Evolutionary conservation across 2,888 invertebrate species (phyloP).

Genomic region (Nineta flava): DNA sequence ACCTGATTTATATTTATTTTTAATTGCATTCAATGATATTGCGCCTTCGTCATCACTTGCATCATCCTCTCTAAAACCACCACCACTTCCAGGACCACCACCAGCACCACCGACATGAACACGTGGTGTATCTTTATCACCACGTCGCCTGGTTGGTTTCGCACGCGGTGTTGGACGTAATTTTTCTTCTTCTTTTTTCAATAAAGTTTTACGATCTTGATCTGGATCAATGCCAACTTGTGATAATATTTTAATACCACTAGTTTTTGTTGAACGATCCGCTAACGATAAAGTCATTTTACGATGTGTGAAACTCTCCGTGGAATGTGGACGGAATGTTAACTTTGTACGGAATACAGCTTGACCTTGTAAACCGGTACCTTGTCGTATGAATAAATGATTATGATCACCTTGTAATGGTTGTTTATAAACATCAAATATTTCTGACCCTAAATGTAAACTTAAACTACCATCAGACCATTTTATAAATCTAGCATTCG

Average conservation of each 20-base stretch:
- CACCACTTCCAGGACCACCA: slow-evolving; percentile 26
- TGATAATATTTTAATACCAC: slow-evolving; percentile 89
- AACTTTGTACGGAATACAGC: slow-evolving; percentile 93
- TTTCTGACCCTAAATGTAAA: slow-evolving; percentile 89
- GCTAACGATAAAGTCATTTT: slow-evolving; percentile 98
- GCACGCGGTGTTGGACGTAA: slow-evolving; percentile 72
- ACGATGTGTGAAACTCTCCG: slow-evolving; percentile 95
- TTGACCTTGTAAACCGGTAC: slow-evolving; percentile 94
- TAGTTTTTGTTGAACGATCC: slow-evolving; percentile 83
- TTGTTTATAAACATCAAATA: slow-evolving; percentile 94
- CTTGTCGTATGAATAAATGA: slow-evolving; percentile 94
- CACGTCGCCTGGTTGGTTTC: slow-evolving; percentile 32
- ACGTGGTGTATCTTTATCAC: slow-evolving; percentile 21
- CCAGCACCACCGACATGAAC: slow-evolving; percentile 26
- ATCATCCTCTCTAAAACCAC: slow-evolving; percentile 50
- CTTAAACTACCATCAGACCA: slow-evolving; percentile 99
- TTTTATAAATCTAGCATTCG: slow-evolving; percentile 85
- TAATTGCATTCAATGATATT: slow-evolving; percentile 85
- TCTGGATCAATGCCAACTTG: slow-evolving; percentile 92
- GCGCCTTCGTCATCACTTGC: slow-evolving; percentile 89
- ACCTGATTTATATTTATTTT: slow-evolving; percentile 78
- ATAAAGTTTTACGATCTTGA: slow-evolving; percentile 73
- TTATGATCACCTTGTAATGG: slow-evolving; percentile 91
- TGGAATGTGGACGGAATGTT: slow-evolving; percentile 95
- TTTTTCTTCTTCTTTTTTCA: slow-evolving; percentile 97